Evolutionary conservation across 2,888 invertebrate species (phyloP).

Genomic region (Noctua janthe): DNA sequence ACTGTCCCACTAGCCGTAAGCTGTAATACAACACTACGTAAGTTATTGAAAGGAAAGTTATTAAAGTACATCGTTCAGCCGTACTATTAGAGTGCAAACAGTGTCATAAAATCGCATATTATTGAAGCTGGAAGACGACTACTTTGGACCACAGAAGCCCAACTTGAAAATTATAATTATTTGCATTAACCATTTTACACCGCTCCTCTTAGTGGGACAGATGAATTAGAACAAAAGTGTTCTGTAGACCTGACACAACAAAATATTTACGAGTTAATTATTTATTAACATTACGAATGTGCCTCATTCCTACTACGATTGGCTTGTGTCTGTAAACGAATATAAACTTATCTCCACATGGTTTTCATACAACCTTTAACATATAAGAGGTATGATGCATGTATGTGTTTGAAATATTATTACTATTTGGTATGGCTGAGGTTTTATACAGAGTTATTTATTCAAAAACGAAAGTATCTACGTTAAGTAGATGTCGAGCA

Average conservation of each 20-base stretch:
- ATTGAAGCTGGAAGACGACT: conserved; percentile 33
- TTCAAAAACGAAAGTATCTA: conserved; percentile 63
- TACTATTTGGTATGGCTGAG: conserved; percentile 87
- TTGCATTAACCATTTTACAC: conserved; percentile 29
- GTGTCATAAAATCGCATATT: neutral
- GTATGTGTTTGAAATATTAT: conserved; percentile 61
- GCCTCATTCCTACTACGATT: conserved; percentile 58
- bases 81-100: conserved; percentile 8
- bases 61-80: neutral
- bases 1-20: conserved; percentile 53
- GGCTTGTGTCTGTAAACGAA: conserved; percentile 62
- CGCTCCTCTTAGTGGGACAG: conserved; percentile 47
- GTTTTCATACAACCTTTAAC: conserved; percentile 68
- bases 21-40: conserved; percentile 1
- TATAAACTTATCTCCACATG: conserved; percentile 63
- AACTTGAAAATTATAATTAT: conserved; percentile 22
- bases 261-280: conserved; percentile 50
- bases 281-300: conserved; percentile 55
- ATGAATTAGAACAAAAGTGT: conserved; percentile 45
- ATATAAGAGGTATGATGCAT: conserved; percentile 68
- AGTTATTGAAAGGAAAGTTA: neutral
- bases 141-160: neutral
- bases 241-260: conserved; percentile 61
- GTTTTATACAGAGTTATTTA: conserved; percentile 89
- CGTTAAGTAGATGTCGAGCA: conserved; percentile 55